These are phyloP conservation scores for Melinaea marsaeus DNA, from an alignment of 2,888 invertebrate species.

Conservation along the genomic window DNA sequence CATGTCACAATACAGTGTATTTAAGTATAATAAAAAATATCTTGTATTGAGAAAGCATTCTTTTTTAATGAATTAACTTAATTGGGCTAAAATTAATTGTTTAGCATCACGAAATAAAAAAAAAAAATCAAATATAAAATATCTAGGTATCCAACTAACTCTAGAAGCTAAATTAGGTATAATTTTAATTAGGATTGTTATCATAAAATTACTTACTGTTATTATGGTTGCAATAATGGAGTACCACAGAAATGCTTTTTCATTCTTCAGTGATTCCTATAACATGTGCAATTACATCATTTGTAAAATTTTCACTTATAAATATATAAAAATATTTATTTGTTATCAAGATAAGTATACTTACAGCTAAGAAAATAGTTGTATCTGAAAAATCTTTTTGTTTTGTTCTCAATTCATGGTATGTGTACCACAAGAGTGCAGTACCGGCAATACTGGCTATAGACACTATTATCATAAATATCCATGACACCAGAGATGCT, in stretches of 20 bases:
- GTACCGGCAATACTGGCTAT: conserved; percentile 88
- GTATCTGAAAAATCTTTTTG: conserved; percentile 55
- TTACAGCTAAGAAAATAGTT: conserved; percentile 54
- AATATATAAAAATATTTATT: conserved; percentile 10
- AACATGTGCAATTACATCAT: conserved; percentile 56
- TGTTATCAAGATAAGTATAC: conserved; percentile 33
- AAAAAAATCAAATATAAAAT: too few relatives aligned
- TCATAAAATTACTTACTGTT: conserved; percentile 80
- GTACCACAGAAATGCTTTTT: conserved; percentile 89
- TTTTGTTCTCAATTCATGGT: conserved; percentile 84
- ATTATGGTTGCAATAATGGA: conserved; percentile 92
- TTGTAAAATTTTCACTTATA: not conserved
- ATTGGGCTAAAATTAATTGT: too few relatives aligned
- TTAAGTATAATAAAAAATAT: too few relatives aligned
- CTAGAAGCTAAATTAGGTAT: not conserved
- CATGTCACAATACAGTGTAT: not conserved
- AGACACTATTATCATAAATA: conserved; percentile 89
- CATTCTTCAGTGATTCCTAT: conserved; percentile 89
- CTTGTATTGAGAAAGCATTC: too few relatives aligned
- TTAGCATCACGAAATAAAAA: too few relatives aligned
- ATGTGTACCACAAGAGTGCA: conserved; percentile 92
- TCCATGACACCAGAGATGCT: conserved; percentile 90
- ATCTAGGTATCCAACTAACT: not conserved
- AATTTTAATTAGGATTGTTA: too few relatives aligned
- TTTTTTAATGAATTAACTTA: too few relatives aligned